Percentiles rank a stretch among this genome's conserved stretches.
phyloP scores from a whole-genome alignment of 2,797 vertebrate species.

The Petrocephalus schoutedeni region DNA sequence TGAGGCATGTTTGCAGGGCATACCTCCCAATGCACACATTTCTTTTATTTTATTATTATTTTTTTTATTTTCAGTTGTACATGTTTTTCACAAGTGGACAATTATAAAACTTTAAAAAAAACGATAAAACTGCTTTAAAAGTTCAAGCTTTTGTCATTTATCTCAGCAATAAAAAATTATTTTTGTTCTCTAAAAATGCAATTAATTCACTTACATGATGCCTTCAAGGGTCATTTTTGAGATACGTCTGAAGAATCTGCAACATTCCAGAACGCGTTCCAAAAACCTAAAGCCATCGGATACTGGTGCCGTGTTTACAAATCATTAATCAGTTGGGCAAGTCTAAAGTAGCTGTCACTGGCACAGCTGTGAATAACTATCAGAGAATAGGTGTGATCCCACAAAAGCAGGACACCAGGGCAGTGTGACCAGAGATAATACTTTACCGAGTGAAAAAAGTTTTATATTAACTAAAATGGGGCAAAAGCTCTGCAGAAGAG shows the following conservation, averaged over 20 bases:
- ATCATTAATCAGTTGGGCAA: constrained; percentile 62
- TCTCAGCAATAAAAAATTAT: not conserved
- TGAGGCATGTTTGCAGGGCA: not conserved
- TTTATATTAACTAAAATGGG: constrained; percentile 63
- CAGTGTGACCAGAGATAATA: constrained; percentile 52
- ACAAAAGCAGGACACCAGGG: constrained; percentile 59
- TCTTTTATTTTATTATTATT: not conserved
- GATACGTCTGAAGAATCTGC: not conserved
- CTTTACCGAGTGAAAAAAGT: constrained; percentile 36
- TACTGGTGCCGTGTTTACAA: constrained; percentile 52
- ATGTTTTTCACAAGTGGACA: not conserved
- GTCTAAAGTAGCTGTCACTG: constrained; percentile 54
- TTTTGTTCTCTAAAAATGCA: not conserved
- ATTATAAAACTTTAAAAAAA: too few relatives aligned
- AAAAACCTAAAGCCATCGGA: not conserved
- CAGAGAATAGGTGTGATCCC: constrained; percentile 38
- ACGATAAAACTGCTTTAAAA: not conserved
- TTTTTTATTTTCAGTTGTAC: not conserved
- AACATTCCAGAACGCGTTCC: not conserved
- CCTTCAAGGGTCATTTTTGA: not conserved
- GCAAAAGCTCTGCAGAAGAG: constrained; percentile 46
- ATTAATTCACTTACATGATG: constrained; percentile 2
- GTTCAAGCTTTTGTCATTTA: not conserved
- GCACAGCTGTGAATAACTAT: constrained; percentile 54
- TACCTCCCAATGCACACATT: not conserved